Conservation (phyloP, 2,888 invertebrate genomes). For the Xestia rhomboidea region DNA sequence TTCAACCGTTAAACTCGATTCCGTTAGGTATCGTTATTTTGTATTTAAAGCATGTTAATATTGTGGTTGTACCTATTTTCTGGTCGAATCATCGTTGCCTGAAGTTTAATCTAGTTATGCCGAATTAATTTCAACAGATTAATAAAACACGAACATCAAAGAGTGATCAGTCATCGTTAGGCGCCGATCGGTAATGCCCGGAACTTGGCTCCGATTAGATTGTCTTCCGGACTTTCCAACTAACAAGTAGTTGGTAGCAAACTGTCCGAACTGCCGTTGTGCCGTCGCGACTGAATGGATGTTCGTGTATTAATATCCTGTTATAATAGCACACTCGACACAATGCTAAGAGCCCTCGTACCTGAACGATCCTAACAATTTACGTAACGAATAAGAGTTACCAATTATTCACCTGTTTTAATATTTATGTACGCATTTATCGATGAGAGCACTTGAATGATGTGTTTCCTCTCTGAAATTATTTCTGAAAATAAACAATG, state of each 20-base stretch:
- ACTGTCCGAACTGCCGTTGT: constrained; percentile 68
- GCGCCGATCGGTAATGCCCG: constrained; percentile 64
- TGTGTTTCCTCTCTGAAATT: not conserved
- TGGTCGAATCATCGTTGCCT: not conserved
- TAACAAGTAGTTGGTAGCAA: constrained; percentile 61
- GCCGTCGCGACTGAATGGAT: constrained; percentile 59
- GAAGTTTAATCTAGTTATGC: constrained; percentile 37
- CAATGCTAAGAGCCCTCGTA: constrained; percentile 29
- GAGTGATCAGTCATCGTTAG: constrained; percentile 75
- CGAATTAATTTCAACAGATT: constrained; percentile 49
- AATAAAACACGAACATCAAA: constrained; percentile 59
- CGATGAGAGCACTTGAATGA: not conserved
- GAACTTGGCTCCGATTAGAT: constrained; percentile 70
- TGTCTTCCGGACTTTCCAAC: constrained; percentile 71
- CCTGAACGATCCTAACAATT: constrained; percentile 34
- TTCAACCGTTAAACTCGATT: constrained; percentile 49
- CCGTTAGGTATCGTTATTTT: constrained; percentile 17
- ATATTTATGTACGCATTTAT: constrained; percentile 24
- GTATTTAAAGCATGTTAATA: constrained; percentile 4
- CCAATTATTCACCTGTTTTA: constrained; percentile 21
- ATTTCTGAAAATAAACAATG: not conserved
- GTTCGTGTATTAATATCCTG: constrained; percentile 56
- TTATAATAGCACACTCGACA: constrained; percentile 45
- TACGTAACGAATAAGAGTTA: constrained; percentile 35
- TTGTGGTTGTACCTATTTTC: constrained; percentile 6